Percentiles rank a stretch among this genome's conserved stretches.
Evolutionary conservation across 1,140 invertebrate genomes (phyloP).

Genomic region (Leptinotarsa lineolata): DNA sequence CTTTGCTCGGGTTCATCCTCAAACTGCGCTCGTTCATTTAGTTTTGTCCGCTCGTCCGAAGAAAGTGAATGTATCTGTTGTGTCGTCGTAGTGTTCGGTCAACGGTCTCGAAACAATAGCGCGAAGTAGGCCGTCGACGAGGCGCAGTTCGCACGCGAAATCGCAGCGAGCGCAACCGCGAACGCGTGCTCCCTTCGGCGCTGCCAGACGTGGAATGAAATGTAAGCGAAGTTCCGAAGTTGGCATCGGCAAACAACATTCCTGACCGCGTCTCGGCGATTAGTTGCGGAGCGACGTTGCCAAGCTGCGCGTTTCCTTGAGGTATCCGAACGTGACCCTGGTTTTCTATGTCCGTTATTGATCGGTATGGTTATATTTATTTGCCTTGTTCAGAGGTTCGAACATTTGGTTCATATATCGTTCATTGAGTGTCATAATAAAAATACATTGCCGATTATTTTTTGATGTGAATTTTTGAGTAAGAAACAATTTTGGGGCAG

Average conservation of each 20-base stretch:
- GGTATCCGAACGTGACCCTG: too few species aligned
- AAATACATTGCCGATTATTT: too few species aligned
- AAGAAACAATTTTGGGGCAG: too few species aligned
- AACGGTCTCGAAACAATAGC: neutral
- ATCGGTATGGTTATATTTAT: too few species aligned
- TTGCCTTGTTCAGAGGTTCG: too few species aligned
- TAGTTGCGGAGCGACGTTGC: conserved; percentile 1
- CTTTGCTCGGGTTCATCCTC: conserved; percentile 19
- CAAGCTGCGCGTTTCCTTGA: neutral
- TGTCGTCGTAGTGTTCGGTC: conserved; percentile 1
- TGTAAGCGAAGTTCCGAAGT: conserved; percentile 6
- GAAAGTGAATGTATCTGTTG: conserved; percentile 27
- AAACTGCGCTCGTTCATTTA: neutral
- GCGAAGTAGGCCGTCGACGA: neutral
- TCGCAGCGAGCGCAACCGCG: neutral
- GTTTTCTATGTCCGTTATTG: too few species aligned
- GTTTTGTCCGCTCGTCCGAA: neutral
- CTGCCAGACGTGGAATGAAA: conserved; percentile 20
- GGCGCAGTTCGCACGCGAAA: conserved; percentile 22
- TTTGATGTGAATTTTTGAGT: too few species aligned
- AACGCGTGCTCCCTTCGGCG: neutral
- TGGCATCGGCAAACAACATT: neutral
- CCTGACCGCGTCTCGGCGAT: conserved; percentile 7
- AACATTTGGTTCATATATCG: too few species aligned
- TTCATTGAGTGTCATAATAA: too few species aligned